These are phyloP conservation scores for Drosophila varians DNA, from an alignment of 1,140 invertebrate genomes.

Conservation along the genomic window DNA sequence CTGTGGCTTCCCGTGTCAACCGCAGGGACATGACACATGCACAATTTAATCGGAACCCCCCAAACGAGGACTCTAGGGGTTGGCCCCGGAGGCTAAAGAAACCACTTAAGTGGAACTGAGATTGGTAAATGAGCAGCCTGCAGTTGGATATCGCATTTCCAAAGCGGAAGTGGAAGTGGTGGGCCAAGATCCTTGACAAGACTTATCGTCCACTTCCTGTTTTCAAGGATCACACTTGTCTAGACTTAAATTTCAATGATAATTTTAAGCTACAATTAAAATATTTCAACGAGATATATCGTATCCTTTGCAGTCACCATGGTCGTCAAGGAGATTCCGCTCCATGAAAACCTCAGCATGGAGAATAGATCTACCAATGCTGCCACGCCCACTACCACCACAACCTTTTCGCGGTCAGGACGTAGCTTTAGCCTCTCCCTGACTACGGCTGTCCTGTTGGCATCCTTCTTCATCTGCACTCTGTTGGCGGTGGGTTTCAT, in stretches of 20 bases:
- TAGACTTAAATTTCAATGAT: not conserved
- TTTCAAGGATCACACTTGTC: not conserved
- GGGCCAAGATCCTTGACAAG: conserved; percentile 21
- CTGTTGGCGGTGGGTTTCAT: conserved; percentile 86
- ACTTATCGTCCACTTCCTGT: conserved; percentile 30
- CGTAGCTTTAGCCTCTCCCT: conserved; percentile 54
- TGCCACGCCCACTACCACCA: conserved; percentile 30
- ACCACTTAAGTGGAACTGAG: conserved; percentile 68
- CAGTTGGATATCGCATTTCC: conserved; percentile 59
- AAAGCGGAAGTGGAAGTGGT: conserved; percentile 53
- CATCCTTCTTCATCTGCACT: conserved; percentile 72
- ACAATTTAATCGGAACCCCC: conserved; percentile 33
- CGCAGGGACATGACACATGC: conserved; percentile 28
- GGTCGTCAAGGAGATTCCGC: conserved; percentile 70
- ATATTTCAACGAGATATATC: not conserved
- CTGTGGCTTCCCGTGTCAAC: conserved; percentile 37
- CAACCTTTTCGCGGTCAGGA: conserved; percentile 54
- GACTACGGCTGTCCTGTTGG: conserved; percentile 66
- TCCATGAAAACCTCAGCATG: conserved; percentile 72
- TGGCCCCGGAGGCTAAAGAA: conserved; percentile 43
- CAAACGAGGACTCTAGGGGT: conserved; percentile 20
- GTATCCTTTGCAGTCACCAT: conserved; percentile 12
- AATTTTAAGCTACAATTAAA: not conserved
- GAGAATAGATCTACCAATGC: conserved; percentile 44
- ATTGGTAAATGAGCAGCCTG: conserved; percentile 56